Base-by-base conservation (phyloP, 23 tunicate genomes). In the Halocynthia roretzi region DNA sequence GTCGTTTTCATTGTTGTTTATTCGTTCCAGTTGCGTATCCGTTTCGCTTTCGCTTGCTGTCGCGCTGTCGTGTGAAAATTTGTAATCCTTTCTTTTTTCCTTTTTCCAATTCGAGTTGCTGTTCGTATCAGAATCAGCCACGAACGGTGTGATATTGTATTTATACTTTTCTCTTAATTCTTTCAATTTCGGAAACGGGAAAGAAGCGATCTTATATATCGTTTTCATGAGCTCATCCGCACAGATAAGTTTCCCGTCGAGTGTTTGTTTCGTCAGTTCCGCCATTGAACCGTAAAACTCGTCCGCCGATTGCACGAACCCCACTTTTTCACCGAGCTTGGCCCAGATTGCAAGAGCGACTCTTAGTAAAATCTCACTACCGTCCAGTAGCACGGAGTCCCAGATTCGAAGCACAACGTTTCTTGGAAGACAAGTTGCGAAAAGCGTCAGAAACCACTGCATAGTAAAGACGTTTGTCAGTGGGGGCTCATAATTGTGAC, bases 381-480 rank as follows among this genome's bases (percentile, higher is more conserved):
- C 99, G 68, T 94, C 99, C 68, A 94, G 54, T 68, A 88, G 77
- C 4, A 94, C 82, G 20, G 91, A 68, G 72, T 94, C 99, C 99
- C 99, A 94, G 54, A 94, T 77, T 58, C 99, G 72, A 20, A 87
- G 61, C 68, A 94, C 95, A 17, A 81, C 82, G 51, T 88, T 76
- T 11, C 73, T 23, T 8, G 99, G 99, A 22, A 94, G 63, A 55
- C 89, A 94, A 0, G 95, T 94, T 7, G 90, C 90, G 52, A 88
- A 94, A 19, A 87, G 56, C 5, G 99, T 92, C 52, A 92, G 77
- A 76, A 92, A 87, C 95, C 95, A 87, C 61, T 94, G 99, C 99
- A 94, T 94, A 50, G 94, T 94, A 70, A 87, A 94, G n/a, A 88
- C 95, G 82, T 87, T 94, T 54, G 96, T 88, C n/a, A 94, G 71